Evolutionary conservation across 2,888 invertebrate genomes (phyloP).

Genomic region (Ochropleura leucogaster): DNA sequence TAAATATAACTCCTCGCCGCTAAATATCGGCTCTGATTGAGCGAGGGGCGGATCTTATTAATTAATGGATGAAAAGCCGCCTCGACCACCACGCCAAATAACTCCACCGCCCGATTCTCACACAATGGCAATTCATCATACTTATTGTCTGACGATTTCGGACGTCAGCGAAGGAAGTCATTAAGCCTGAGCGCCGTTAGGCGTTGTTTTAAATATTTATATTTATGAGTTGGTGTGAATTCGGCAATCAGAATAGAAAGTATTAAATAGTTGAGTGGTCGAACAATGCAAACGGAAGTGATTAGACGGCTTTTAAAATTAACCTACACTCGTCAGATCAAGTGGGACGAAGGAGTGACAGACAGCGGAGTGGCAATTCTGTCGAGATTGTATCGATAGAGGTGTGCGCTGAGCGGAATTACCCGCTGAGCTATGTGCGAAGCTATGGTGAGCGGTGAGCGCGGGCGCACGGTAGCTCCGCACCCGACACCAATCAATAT

Average conservation of each 20-base stretch:
- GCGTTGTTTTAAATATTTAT: slow-evolving; percentile 79
- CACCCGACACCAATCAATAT: slow-evolving; percentile 74
- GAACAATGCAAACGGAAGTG: slow-evolving; percentile 73
- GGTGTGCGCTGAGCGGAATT: slow-evolving; percentile 78
- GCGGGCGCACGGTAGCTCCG: slow-evolving; percentile 76
- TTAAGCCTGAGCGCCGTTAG: slow-evolving; percentile 81
- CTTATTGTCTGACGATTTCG: slow-evolving; percentile 88
- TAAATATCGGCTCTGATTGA: slow-evolving; percentile 86
- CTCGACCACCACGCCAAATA: slow-evolving; percentile 83
- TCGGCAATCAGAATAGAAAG: slow-evolving; percentile 74
- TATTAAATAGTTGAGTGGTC: slow-evolving; percentile 61
- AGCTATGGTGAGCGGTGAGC: slow-evolving; percentile 37
- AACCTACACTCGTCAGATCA: slow-evolving; percentile 73
- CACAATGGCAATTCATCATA: slow-evolving; percentile 88
- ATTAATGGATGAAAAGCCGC: slow-evolving; percentile 87
- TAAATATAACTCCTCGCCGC: slow-evolving; percentile 83
- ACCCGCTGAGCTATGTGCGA: slow-evolving; percentile 59
- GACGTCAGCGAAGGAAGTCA: slow-evolving; percentile 88
- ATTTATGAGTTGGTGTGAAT: slow-evolving; percentile 77
- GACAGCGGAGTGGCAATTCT: slow-evolving; percentile 78
- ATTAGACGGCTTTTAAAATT: slow-evolving; percentile 74
- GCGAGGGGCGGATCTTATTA: slow-evolving; percentile 87
- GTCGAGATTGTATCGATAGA: slow-evolving; percentile 80
- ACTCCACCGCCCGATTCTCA: slow-evolving; percentile 83
- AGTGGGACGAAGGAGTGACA: slow-evolving; percentile 73